Conservation (phyloP, 2,113 vertebrate genomes). For the Mustela nigripes region DNA sequence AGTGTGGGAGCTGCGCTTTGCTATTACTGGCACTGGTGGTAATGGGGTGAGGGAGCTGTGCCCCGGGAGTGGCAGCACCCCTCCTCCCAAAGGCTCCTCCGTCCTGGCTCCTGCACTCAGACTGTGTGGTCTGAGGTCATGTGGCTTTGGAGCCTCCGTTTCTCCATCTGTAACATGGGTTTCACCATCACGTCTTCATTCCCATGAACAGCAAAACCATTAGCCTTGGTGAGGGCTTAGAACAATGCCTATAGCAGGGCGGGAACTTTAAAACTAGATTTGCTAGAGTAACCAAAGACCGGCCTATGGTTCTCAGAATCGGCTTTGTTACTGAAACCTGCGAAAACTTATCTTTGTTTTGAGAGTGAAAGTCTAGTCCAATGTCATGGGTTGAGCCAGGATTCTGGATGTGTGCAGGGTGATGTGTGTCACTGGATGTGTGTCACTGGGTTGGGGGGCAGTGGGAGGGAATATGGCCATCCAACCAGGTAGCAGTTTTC, state of each 20-base stretch:
- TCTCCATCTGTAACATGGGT: background rate
- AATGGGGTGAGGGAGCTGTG: background rate
- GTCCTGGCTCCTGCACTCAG: background rate
- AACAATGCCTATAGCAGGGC: background rate
- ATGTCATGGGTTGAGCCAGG: rapidly evolving
- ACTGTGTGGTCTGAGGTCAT: background rate
- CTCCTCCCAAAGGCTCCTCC: rapidly evolving
- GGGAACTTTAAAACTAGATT: background rate
- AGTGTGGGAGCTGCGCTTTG: rapidly evolving
- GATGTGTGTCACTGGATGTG: no score
- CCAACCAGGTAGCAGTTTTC: rapidly evolving
- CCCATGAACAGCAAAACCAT: background rate
- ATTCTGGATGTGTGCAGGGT: background rate
- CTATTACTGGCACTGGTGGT: rapidly evolving
- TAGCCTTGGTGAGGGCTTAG: background rate
- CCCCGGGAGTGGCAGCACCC: rapidly evolving
- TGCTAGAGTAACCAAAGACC: background rate
- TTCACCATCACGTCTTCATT: background rate
- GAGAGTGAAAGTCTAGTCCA: background rate
- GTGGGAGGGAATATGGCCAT: no score
- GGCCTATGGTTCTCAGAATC: background rate
- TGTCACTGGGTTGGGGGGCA: rapidly evolving
- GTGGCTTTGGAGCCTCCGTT: background rate
- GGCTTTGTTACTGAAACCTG: background rate
- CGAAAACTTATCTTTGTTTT: conserved; percentile 36